These are phyloP conservation scores for Cephalopachus bancanus DNA, from an alignment of 2,797 vertebrate genomes.

Conservation along the genomic window DNA sequence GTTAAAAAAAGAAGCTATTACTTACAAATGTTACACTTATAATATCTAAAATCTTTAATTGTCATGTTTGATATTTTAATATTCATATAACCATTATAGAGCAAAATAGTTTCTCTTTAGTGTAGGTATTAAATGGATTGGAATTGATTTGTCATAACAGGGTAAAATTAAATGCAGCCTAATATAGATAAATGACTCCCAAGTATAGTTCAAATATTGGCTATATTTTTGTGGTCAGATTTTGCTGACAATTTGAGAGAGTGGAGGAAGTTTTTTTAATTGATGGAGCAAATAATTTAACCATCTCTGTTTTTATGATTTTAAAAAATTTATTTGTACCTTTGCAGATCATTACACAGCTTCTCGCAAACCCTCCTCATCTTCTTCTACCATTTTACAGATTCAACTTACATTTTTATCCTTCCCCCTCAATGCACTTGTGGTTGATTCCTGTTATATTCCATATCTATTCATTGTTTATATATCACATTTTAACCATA, in stretches of 20 bases:
- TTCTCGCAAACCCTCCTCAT: background rate
- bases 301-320: background rate
- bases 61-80: constrained; percentile 46
- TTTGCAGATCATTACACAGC: background rate
- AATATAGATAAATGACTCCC: constrained; percentile 31
- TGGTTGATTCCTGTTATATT: background rate
- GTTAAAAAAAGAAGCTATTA: background rate
- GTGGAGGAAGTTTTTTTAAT: background rate
- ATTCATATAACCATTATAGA: background rate
- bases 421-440: background rate
- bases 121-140: background rate
- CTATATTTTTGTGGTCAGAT: background rate
- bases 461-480: background rate
- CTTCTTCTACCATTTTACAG: background rate
- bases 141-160: constrained; percentile 30
- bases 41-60: constrained; percentile 31
- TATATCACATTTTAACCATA: background rate
- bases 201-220: background rate
- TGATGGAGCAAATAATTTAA: background rate
- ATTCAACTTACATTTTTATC: background rate
- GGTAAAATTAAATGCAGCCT: constrained; percentile 18
- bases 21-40: background rate
- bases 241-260: background rate
- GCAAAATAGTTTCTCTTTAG: constrained; percentile 14
- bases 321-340: background rate